A percentile compares a stretch with the other conserved stretches of the same genome.
phyloP scores from a whole-genome alignment of 1,140 invertebrate genomes.

The Ylistrum balloti region DNA sequence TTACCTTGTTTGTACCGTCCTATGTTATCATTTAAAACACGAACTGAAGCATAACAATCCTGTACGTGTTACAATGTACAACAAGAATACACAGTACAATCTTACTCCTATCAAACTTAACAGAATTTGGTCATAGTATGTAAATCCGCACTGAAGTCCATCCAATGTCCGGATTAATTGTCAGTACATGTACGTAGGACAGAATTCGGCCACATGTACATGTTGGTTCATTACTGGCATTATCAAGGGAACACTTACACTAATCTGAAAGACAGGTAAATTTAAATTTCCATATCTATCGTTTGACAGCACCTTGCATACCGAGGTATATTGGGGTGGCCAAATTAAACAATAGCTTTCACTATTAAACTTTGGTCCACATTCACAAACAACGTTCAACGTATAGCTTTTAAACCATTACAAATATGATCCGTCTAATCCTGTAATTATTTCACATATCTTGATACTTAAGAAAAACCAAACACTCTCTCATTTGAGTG shows the following conservation, averaged over 20 bases:
- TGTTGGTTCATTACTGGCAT: constrained; percentile 31
- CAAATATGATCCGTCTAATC: neutral
- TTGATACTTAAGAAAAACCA: neutral
- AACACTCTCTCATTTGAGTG: neutral
- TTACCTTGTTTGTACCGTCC: no score
- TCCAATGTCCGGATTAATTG: neutral
- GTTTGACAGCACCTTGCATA: neutral
- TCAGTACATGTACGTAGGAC: neutral
- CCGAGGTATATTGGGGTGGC: neutral
- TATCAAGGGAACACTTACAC: neutral
- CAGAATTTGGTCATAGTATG: neutral
- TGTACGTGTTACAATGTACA: neutral
- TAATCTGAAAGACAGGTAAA: neutral
- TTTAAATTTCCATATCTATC: constrained; percentile 10
- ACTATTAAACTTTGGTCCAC: neutral
- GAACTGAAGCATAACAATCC: no score
- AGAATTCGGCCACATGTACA: neutral
- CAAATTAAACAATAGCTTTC: constrained; percentile 29
- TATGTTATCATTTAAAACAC: no score
- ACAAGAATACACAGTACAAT: neutral
- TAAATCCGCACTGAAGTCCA: neutral
- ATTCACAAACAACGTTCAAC: neutral
- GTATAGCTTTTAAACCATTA: neutral
- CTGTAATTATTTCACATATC: constrained; percentile 25
- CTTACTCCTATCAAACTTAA: neutral